Evolutionary conservation across 1,140 invertebrate genomes (phyloP).

Genomic region (Conopomorpha cramerella): DNA sequence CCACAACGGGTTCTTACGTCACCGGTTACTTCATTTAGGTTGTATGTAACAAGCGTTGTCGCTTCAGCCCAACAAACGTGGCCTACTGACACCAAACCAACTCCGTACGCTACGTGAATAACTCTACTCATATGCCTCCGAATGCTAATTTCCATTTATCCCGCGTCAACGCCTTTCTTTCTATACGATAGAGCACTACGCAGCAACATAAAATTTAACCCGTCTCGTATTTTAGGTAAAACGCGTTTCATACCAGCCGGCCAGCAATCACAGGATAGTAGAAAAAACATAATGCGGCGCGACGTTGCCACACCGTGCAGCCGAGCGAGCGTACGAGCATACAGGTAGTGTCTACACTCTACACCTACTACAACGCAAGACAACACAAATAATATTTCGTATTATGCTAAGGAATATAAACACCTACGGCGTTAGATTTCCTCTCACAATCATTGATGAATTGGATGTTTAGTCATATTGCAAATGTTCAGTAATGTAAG

Average conservation of each 20-base stretch:
- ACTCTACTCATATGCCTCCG: constrained; percentile 14
- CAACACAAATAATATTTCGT: neutral
- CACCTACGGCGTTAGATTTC: neutral
- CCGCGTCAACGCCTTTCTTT: neutral
- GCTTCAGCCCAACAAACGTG: constrained; percentile 23
- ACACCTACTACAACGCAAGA: constrained; percentile 10
- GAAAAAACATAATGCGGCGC: constrained; percentile 38
- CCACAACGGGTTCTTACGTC: constrained; percentile 4
- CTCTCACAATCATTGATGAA: no score
- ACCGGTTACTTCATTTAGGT: constrained; percentile 25
- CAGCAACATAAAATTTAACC: constrained; percentile 3
- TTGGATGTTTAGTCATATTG: no score
- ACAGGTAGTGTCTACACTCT: constrained; percentile 47
- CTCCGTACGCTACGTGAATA: constrained; percentile 25
- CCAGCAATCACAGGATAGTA: constrained; percentile 32
- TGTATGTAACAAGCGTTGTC: constrained; percentile 14
- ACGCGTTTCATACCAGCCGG: constrained; percentile 24
- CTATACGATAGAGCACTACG: neutral
- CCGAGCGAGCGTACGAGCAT: constrained; percentile 29
- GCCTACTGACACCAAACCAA: constrained; percentile 42
- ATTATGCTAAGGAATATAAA: neutral
- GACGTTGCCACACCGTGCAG: constrained; percentile 52
- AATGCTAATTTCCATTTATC: constrained; percentile 14
- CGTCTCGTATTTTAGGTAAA: no score
- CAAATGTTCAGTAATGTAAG: neutral